phyloP scores from a whole-genome alignment of 2,888 invertebrate species.

The Automeris io region DNA sequence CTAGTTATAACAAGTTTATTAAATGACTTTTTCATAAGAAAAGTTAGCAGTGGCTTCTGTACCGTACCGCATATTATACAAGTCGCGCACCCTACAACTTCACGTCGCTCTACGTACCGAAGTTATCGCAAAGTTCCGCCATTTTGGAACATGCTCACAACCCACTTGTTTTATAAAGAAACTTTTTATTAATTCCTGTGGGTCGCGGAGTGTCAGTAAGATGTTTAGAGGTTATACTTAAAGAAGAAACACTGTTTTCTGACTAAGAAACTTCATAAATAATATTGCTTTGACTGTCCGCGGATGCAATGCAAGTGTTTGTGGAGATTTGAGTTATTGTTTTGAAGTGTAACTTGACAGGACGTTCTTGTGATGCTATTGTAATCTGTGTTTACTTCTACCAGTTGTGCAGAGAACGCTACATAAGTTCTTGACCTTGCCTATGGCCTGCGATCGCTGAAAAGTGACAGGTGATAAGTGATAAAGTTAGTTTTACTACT shows the following conservation, averaged over 20 bases:
- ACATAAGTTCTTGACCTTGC: constrained; percentile 47
- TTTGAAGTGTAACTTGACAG: constrained; percentile 66
- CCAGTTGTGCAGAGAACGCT: constrained; percentile 51
- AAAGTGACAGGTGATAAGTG: constrained; percentile 46
- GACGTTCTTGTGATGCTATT: constrained; percentile 63
- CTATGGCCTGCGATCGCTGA: constrained; percentile 35
- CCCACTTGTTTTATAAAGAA: constrained; percentile 79
- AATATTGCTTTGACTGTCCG: constrained; percentile 39
- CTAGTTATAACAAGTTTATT: constrained; percentile 50
- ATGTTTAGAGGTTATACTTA: constrained; percentile 75
- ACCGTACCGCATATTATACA: constrained; percentile 44
- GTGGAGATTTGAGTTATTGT: constrained; percentile 58
- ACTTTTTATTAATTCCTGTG: constrained; percentile 79
- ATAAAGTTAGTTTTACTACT: constrained; percentile 54
- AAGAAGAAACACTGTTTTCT: constrained; percentile 59
- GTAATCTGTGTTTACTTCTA: constrained; percentile 73
- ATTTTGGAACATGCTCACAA: constrained; percentile 79
- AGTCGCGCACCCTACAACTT: constrained; percentile 74
- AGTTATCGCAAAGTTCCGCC: constrained; percentile 78
- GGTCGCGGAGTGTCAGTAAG: constrained; percentile 77
- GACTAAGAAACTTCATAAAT: constrained; percentile 46
- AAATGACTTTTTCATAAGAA: constrained; percentile 51
- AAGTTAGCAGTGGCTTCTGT: constrained; percentile 67
- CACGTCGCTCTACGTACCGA: constrained; percentile 75
- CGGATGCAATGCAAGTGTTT: constrained; percentile 46